Evolutionary conservation across 1,140 invertebrate species (phyloP), one percentile per base, ranked within the genome.

Genomic region (Achatina immaculata): DNA sequence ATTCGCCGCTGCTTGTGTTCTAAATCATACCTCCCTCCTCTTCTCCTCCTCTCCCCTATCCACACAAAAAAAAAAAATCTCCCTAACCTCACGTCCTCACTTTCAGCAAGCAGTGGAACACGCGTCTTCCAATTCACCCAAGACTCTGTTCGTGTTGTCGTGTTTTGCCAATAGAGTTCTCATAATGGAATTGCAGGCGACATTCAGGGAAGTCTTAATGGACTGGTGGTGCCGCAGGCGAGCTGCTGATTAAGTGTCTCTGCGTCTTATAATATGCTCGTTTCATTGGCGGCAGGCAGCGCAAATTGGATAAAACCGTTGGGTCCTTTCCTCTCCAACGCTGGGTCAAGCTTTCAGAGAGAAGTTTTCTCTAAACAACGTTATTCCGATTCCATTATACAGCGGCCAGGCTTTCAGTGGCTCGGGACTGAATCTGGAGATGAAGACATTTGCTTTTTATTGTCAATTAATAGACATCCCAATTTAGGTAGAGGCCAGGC

Each of bases 401-500:
- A 24, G 2, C 36, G 42, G 31, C 42, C n/a, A 11, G 4, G n/a
- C 38, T 71, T 71, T 71, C 45, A 42, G n/a, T 34, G 42, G 36
- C 48, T 43, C 43, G 11, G n/a, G 4, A 42, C 43, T 9, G 48
- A 21, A 2, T 21, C 42, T 40, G 58, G 55, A 76, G 58, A n/a
- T 34, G 55, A 31, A 45, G 55, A 76, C 74, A 76, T 55, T 62
- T 62, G 74, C 74, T 62, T 76, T 76, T 76, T 62, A 76, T 76
- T 76, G 74, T 76, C 74, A 62, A 76, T 76, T 76, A 76, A 76
- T 76, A 55, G 74, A 76, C 74, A 76, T 76, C 34, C 51, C 48
- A 21, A 40, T 76, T 75, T 19, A 36, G 51, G 11, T 38, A 6
- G 31, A 2, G 36, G 34, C 4, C 21, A 51, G 31, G 43, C 36